These are phyloP conservation scores for Pangasius sanitwongsei DNA, from an alignment of 2,797 vertebrate species.

Conservation along the genomic window DNA sequence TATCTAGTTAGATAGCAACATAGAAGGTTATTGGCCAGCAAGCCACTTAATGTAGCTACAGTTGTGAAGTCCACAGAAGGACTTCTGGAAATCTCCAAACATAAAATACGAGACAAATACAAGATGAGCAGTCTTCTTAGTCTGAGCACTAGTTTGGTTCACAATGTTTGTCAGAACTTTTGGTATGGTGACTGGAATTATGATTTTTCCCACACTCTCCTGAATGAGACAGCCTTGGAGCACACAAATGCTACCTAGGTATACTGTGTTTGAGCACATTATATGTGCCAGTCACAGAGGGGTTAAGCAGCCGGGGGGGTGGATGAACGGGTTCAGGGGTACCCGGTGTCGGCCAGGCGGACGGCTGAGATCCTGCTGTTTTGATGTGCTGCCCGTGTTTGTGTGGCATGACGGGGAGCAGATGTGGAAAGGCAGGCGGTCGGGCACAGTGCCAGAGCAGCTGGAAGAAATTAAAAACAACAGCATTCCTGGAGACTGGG, in stretches of 20 bases:
- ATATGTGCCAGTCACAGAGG: not conserved
- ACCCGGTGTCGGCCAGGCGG: slow-evolving; percentile 61
- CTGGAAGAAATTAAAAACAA: slow-evolving; percentile 90
- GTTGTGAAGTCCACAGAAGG: not conserved
- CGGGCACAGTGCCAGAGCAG: slow-evolving; percentile 81
- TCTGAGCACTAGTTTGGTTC: too few relatives aligned
- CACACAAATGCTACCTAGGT: not conserved
- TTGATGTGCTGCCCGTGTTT: slow-evolving; percentile 83
- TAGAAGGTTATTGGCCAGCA: not conserved
- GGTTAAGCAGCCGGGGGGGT: slow-evolving; percentile 17
- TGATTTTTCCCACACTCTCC: not conserved
- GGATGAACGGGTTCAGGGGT: slow-evolving; percentile 43
- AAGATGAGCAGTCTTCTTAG: too few relatives aligned
- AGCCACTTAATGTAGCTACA: not conserved
- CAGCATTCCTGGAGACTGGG: slow-evolving; percentile 84
- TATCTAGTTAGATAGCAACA: not conserved
- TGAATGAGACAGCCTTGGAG: not conserved
- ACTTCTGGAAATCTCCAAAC: not conserved
- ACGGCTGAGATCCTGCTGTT: slow-evolving; percentile 80
- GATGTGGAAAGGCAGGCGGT: slow-evolving; percentile 88
- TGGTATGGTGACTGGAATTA: not conserved
- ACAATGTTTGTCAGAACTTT: not conserved
- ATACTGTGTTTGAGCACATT: not conserved
- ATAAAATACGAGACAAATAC: not conserved
- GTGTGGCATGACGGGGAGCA: slow-evolving; percentile 86